These are phyloP conservation scores for Bagarius yarrelli DNA, from an alignment of 2,113 vertebrate genomes.

Conservation along the genomic window DNA sequence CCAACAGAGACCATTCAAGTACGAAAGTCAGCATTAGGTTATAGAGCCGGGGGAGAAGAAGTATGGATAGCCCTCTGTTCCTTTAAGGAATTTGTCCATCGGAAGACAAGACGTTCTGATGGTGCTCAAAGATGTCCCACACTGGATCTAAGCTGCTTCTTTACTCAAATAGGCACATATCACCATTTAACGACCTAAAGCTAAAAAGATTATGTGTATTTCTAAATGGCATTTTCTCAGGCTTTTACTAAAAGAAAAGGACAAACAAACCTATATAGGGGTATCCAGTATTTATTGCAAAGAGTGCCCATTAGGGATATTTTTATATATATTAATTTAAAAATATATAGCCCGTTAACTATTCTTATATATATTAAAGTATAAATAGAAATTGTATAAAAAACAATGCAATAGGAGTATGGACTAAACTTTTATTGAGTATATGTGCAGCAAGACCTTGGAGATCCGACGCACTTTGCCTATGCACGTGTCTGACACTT, in stretches of 20 bases:
- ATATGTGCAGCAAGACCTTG: too few species aligned
- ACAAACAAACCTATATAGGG: neutral
- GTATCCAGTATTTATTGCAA: slow-evolving; percentile 7
- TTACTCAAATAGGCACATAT: slow-evolving; percentile 34
- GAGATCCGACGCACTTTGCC: too few species aligned
- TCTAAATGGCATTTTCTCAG: slow-evolving; percentile 17
- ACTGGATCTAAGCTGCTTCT: slow-evolving; percentile 36
- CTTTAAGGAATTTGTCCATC: slow-evolving; percentile 38
- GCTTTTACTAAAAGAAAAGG: slow-evolving; percentile 7
- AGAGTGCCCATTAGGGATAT: neutral
- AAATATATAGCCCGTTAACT: too few species aligned
- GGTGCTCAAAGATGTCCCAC: slow-evolving; percentile 25
- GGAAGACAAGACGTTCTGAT: slow-evolving; percentile 46
- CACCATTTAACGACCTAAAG: slow-evolving; percentile 11
- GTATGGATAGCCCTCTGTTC: slow-evolving; percentile 8
- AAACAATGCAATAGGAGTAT: too few species aligned
- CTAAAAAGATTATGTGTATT: slow-evolving; percentile 17
- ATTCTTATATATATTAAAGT: too few species aligned
- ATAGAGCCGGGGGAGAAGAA: slow-evolving; percentile 33
- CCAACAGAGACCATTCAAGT: slow-evolving; percentile 40
- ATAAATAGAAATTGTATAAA: too few species aligned
- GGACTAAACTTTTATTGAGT: too few species aligned
- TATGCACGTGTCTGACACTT: too few species aligned
- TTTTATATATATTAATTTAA: too few species aligned
- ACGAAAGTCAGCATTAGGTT: slow-evolving; percentile 50